Evolutionary conservation across 92 coral and sea anemone genomes (phyloP), one percentile per base, ranked within the genome.

Genomic region (Montipora capitata): DNA sequence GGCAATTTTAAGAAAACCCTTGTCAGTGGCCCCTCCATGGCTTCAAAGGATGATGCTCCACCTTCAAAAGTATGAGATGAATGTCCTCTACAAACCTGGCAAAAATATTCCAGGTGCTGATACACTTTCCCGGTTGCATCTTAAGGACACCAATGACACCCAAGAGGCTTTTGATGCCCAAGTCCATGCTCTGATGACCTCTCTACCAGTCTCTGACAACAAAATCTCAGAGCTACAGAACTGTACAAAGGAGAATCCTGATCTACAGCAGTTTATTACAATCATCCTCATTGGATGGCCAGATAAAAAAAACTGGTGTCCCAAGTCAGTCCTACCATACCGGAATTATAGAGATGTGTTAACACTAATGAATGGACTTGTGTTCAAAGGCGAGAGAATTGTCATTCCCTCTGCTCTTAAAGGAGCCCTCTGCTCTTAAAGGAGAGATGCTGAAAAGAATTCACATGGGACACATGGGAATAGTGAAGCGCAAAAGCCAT

Each of bases 11-110:
- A 27, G 35, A 27, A 66, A 77, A 15, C 54, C 72, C 4, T 65
- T 85, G 15, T 59, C 77, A 18, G 72, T 83, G 0, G 89, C 83
- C 38, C 83, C 89, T 13, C 68, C 77, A 2, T 8, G 71, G 11
- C 81, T 85, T 4, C 89, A 85, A 66, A 76, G 83, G 52, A 85
- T 77, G 82, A 85, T 85, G 76, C 40, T 85, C 35, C 71, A 58
- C 42, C 72, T 67, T 35, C 83, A 85, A 65, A 75, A 76, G 38
- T 68, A 76, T 45, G 49, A 76, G 20, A 16, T 76, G 38, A 27
- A 14, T 39, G 51, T 76, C 13, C 54, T 5, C 16, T 43, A 66
- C 20, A 15, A 80, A 13, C 59, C 83, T 0, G 89, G 71, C 13
- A 76, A 77, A 4, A 48, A 85, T 2, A 67, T 76, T 3, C 78